Conservation (phyloP, 2,113 vertebrate species). For the Podarcis raffonei region DNA sequence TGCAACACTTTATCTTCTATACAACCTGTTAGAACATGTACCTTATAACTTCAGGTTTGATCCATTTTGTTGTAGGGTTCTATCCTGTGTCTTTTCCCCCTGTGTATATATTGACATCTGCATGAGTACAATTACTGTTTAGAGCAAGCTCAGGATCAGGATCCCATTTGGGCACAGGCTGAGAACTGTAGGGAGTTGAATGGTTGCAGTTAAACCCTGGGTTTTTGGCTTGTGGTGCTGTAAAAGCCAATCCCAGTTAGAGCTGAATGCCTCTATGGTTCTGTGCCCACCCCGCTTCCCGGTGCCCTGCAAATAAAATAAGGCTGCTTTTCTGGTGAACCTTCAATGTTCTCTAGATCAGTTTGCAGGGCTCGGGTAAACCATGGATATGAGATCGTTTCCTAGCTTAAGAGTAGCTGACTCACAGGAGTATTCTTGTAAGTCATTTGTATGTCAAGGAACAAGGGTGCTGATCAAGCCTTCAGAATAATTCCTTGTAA, state of each 20-base stretch:
- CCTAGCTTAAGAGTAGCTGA: background rate
- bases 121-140: too few species aligned
- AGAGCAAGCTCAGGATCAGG: background rate
- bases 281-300: background rate
- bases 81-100: too few species aligned
- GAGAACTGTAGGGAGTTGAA: background rate
- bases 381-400: background rate
- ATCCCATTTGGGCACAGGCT: background rate
- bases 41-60: too few species aligned
- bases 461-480: background rate
- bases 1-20: too few species aligned
- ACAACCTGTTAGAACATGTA: too few species aligned
- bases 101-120: too few species aligned
- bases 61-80: too few species aligned
- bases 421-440: background rate
- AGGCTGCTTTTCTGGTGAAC: background rate
- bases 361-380: background rate
- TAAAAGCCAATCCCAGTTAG: background rate
- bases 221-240: too few species aligned
- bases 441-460: background rate
- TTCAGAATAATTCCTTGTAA: background rate
- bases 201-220: background rate
- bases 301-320: background rate
- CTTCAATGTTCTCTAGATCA: background rate
- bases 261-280: background rate